Evolutionary conservation across 2,888 invertebrate genomes (phyloP).

Genomic region (Mythimna pallens): DNA sequence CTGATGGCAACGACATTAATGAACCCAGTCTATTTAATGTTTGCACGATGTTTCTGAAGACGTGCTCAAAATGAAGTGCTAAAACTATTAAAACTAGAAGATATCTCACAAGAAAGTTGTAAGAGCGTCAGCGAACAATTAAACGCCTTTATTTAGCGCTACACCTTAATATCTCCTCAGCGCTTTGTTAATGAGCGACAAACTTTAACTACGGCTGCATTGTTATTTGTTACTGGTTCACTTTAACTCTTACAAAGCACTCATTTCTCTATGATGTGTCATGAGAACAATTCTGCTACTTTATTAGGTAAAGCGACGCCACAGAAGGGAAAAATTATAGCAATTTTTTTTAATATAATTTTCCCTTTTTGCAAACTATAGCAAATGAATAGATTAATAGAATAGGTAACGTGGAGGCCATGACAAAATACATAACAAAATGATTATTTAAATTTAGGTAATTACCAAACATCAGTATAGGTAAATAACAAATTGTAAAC

Average conservation of each 20-base stretch:
- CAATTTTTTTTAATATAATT: no score
- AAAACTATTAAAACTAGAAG: neutral
- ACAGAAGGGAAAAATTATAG: no score
- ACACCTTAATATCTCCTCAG: constrained; percentile 2
- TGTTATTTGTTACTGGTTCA: constrained; percentile 1
- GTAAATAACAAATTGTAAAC: no score
- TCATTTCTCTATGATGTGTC: neutral
- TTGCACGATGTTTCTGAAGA: neutral
- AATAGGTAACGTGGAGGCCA: neutral
- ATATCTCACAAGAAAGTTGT: neutral
- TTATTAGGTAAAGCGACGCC: neutral
- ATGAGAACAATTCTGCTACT: neutral
- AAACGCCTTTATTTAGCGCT: constrained; percentile 2
- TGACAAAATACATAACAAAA: neutral
- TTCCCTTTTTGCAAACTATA: neutral
- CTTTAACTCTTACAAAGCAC: neutral
- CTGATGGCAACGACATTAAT: no score
- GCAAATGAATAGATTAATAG: neutral
- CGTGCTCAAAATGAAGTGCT: neutral
- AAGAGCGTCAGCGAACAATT: constrained; percentile 2
- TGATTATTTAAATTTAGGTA: no score
- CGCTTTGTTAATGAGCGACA: constrained; percentile 1
- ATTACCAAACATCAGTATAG: no score
- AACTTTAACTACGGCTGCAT: constrained; percentile 18
- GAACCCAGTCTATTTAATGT: neutral